These are phyloP conservation scores for Epinotia demarniana DNA, from an alignment of 2,888 invertebrate species.

Conservation along the genomic window DNA sequence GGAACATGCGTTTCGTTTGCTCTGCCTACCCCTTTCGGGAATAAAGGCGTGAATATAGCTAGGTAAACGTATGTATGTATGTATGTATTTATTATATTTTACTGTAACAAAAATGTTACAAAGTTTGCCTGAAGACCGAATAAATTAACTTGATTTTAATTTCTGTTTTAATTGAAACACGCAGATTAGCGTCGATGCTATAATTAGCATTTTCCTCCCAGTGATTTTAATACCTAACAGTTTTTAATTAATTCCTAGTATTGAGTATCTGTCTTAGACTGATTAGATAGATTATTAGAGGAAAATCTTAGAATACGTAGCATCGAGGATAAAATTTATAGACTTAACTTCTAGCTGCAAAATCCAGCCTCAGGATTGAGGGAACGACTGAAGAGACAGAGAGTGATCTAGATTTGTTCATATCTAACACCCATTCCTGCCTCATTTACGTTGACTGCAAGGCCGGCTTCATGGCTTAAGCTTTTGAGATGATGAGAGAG, in stretches of 20 bases:
- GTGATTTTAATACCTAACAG: slow-evolving; percentile 1
- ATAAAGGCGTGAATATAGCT: too few species aligned
- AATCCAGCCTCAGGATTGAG: too few species aligned
- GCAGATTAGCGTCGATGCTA: neutral
- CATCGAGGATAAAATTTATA: too few species aligned
- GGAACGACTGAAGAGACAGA: too few species aligned
- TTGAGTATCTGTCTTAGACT: neutral
- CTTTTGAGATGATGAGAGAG: neutral
- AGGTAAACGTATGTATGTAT: too few species aligned
- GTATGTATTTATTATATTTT: too few species aligned
- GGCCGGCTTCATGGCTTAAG: too few species aligned
- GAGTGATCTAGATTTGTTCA: too few species aligned
- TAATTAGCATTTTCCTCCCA: slow-evolving; percentile 1
- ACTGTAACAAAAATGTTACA: too few species aligned
- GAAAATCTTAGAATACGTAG: too few species aligned
- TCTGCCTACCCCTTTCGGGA: too few species aligned
- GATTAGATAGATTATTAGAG: neutral
- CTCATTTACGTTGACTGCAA: neutral
- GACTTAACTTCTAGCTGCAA: neutral
- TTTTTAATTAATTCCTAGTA: slow-evolving; percentile 2
- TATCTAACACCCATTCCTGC: neutral
- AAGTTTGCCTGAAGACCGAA: neutral
- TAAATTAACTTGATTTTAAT: slow-evolving; percentile 5
- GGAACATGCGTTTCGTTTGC: too few species aligned
- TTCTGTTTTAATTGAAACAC: slow-evolving; percentile 16